Evolutionary conservation across 2,888 invertebrate genomes (phyloP).

Genomic region (Ophion ventricosus): DNA sequence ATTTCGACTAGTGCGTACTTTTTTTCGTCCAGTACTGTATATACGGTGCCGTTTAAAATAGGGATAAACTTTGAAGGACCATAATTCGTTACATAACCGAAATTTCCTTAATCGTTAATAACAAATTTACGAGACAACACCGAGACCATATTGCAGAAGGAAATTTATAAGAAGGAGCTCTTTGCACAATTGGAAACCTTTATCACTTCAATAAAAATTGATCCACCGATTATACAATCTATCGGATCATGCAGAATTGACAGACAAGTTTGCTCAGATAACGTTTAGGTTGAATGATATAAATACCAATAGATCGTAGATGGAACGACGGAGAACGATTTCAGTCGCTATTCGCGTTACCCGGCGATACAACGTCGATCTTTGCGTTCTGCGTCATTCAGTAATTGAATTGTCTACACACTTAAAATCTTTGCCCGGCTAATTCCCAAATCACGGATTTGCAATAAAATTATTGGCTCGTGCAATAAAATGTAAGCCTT

Average conservation of each 20-base stretch:
- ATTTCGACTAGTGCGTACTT: too few species aligned
- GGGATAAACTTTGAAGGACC: too few species aligned
- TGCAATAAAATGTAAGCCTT: not conserved
- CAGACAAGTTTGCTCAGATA: conserved; percentile 46
- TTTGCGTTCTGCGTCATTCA: not conserved
- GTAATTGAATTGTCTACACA: not conserved
- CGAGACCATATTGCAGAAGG: not conserved
- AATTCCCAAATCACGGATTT: not conserved
- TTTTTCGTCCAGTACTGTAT: too few species aligned
- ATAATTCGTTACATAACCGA: too few species aligned
- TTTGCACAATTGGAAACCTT: not conserved
- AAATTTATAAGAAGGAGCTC: not conserved
- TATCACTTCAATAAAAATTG: conserved; percentile 1
- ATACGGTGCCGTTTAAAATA: too few species aligned
- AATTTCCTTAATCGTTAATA: not conserved
- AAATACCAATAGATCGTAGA: conserved; percentile 7
- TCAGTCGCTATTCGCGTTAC: conserved; percentile 36
- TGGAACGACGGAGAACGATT: conserved; percentile 3
- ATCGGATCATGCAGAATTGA: conserved; percentile 31
- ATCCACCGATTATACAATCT: conserved; percentile 40
- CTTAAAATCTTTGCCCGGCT: not conserved
- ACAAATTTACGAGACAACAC: not conserved
- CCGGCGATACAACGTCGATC: conserved; percentile 29
- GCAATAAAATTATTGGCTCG: not conserved
- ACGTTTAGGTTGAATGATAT: conserved; percentile 41